A percentile compares a stretch with the other conserved stretches of the same genome.
Evolutionary conservation across 1,140 invertebrate species (phyloP).

Genomic region (Hetaerina americana): DNA sequence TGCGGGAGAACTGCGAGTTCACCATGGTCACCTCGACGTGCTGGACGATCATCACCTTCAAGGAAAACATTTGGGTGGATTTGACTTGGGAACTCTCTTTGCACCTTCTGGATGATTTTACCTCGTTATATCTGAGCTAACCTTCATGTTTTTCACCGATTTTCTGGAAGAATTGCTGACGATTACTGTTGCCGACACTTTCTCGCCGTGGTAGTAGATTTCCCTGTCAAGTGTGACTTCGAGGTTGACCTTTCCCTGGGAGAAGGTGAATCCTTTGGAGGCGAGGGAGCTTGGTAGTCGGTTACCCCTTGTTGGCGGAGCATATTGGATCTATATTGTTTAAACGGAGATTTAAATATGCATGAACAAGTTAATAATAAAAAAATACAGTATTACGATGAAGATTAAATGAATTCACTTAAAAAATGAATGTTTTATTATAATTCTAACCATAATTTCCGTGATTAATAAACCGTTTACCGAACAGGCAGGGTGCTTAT

Average conservation of each 20-base stretch:
- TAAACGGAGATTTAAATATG: too few relatives aligned
- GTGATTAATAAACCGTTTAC: too few relatives aligned
- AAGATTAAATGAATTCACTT: too few relatives aligned
- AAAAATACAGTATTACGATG: too few relatives aligned
- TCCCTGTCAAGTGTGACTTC: constrained; percentile 78
- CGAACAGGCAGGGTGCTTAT: too few relatives aligned
- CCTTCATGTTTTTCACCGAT: constrained; percentile 74
- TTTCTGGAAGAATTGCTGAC: constrained; percentile 80
- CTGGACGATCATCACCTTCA: constrained; percentile 60
- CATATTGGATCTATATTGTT: constrained; percentile 64
- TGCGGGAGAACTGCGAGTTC: constrained; percentile 76
- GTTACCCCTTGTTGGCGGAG: constrained; percentile 47
- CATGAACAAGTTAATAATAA: too few relatives aligned
- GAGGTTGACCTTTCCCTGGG: constrained; percentile 72
- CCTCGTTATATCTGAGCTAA: constrained; percentile 21
- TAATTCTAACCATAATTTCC: too few relatives aligned
- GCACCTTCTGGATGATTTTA: too few relatives aligned
- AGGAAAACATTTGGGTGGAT: constrained; percentile 1
- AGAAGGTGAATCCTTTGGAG: constrained; percentile 84
- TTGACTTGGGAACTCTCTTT: background rate
- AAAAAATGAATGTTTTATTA: too few relatives aligned
- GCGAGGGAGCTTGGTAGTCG: constrained; percentile 75
- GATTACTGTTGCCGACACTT: constrained; percentile 66
- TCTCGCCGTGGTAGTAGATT: constrained; percentile 85
- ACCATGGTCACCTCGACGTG: constrained; percentile 88